Percentiles rank a stretch among this genome's conserved stretches.
Evolutionary conservation across 2,888 invertebrate genomes (phyloP).

Genomic region (Trissoscelio sp.): DNA sequence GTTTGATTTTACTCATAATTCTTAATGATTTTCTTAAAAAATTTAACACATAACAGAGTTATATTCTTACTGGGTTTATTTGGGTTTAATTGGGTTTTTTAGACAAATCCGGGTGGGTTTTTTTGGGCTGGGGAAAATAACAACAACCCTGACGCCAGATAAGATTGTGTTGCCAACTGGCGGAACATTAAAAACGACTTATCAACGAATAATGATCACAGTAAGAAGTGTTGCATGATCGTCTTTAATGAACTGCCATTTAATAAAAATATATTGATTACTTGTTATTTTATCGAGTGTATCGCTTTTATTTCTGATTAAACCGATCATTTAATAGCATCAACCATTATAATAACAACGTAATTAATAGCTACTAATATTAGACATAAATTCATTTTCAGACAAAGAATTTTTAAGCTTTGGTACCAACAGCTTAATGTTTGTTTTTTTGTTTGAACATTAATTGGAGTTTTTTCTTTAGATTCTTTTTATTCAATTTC

Average conservation of each 20-base stretch:
- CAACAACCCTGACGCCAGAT: no score
- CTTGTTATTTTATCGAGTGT: not conserved
- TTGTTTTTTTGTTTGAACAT: not conserved
- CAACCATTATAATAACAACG: not conserved
- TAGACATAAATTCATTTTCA: not conserved
- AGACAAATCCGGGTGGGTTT: no score
- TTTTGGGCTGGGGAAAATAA: no score
- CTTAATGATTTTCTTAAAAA: no score
- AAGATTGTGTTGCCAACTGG: not conserved
- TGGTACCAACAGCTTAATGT: no score
- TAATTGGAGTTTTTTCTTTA: no score
- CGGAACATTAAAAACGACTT: constrained; percentile 1
- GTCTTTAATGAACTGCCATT: not conserved
- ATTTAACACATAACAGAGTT: no score
- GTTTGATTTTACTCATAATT: no score
- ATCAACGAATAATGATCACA: constrained; percentile 6
- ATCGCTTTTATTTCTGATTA: constrained; percentile 4
- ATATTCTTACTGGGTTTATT: no score
- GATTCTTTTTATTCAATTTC: not conserved
- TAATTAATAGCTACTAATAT: constrained; percentile 23
- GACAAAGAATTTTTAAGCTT: not conserved
- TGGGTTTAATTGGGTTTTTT: no score
- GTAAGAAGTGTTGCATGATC: not conserved
- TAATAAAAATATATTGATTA: constrained; percentile 1
- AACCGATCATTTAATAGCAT: not conserved